Evolutionary conservation across 2,797 vertebrate genomes (phyloP), one percentile per base, ranked within the genome.

Genomic region (Hipposideros larvatus): DNA sequence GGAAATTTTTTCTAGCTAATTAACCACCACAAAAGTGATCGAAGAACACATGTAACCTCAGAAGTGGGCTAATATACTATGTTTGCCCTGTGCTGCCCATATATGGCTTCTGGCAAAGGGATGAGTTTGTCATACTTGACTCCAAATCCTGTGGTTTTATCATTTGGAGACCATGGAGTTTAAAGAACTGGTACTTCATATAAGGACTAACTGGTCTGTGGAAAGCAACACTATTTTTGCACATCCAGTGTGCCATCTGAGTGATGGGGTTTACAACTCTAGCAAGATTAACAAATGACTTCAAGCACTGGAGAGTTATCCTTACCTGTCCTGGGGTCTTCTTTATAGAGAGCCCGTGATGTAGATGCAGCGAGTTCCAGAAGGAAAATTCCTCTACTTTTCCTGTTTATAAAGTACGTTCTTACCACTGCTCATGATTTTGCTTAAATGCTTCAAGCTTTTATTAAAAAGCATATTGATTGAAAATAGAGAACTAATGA

Each of bases 31-130:
- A 24, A 37, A 78, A 80, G 21, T 34, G 70, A 53, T 43, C 51
- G 55, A 57, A 91, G 63, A 87, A 77, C 83, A 51, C 53, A 22
- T 28, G 5, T 8, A 11, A 19, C 28, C 22, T 73, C 5, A 5
- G 10, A 24, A 37, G 9, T 14, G 8, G 1, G n/a, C 26, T 8
- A 9, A 18, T 51, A 4, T 13, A 18, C 7, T 24, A 2, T 9
- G 41, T 24, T 48, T 37, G 34, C 41, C 21, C 43, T 74, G 5
- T 15, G 14, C 37, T 48, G 7, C 2, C 43, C 2, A 11, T 7
- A 26, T 14, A 18, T 1, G 2, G 26, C 86, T 74, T 34, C 93
- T 26, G 65, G 34, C 1, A 6, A 5, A 22, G 21, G 7, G 3
- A 21, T 57, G 26, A 53, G 11, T 34, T 37, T 43, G 37, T 68